These are phyloP conservation scores for Martes martes DNA, from an alignment of 2,113 vertebrate genomes.

Conservation along the genomic window DNA sequence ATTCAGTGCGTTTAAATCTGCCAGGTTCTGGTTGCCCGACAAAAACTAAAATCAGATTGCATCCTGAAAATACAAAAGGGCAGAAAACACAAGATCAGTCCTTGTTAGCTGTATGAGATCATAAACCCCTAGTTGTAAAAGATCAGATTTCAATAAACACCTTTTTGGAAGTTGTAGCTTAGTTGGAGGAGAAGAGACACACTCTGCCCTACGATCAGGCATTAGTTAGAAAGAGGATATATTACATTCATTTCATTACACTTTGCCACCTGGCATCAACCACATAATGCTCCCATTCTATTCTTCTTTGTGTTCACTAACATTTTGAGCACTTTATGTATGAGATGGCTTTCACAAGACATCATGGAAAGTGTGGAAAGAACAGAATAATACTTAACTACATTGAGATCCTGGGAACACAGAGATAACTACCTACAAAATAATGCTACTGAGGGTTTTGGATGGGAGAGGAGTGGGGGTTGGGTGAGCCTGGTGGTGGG, in stretches of 20 bases:
- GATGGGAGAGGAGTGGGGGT: too few species aligned
- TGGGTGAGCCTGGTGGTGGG: too few species aligned
- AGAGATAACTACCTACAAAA: not conserved
- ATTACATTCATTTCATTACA: not conserved
- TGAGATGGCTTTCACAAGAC: not conserved
- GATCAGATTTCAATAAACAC: not conserved
- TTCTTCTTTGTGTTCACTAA: not conserved
- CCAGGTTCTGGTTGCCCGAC: not conserved
- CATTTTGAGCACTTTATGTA: not conserved
- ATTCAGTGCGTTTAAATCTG: not conserved
- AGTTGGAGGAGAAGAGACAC: not conserved
- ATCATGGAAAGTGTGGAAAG: not conserved
- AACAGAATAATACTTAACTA: not conserved
- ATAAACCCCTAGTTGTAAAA: not conserved
- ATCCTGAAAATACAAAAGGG: not conserved
- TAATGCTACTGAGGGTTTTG: not conserved
- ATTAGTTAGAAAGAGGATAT: not conserved
- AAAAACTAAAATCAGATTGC: conserved; percentile 21
- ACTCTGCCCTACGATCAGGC: not conserved
- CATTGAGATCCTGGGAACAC: not conserved
- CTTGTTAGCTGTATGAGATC: not conserved
- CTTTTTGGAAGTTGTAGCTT: not conserved
- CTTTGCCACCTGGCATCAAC: not conserved
- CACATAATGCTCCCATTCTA: not conserved
- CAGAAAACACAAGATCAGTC: not conserved